These are phyloP conservation scores for Ips typographus DNA, from an alignment of 1,140 invertebrate genomes.

Conservation along the genomic window DNA sequence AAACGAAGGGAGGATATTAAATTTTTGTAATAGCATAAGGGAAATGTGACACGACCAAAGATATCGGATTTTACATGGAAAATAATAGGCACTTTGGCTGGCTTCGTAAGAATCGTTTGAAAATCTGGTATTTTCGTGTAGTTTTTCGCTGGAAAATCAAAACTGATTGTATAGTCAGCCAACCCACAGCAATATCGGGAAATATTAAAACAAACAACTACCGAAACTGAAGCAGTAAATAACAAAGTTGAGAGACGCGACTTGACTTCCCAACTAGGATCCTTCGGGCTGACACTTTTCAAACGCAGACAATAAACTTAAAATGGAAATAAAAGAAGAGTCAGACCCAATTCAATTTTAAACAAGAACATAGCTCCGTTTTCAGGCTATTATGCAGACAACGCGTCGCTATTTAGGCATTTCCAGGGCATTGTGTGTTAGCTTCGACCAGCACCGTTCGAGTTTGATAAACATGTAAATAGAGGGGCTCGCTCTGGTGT, in stretches of 20 bases:
- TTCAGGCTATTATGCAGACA: slow-evolving; percentile 22
- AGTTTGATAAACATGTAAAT: slow-evolving; percentile 32
- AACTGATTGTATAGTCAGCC: no score
- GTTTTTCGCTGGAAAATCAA: no score
- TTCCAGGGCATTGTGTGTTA: slow-evolving; percentile 14
- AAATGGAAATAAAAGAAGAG: neutral
- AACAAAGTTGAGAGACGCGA: no score
- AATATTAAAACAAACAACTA: no score
- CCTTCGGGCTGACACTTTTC: neutral
- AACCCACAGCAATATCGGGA: no score
- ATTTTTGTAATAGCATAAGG: neutral
- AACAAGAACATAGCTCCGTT: slow-evolving; percentile 16
- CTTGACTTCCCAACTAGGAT: neutral
- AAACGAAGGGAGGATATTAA: neutral
- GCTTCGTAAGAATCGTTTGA: no score
- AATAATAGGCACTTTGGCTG: no score
- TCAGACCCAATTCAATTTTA: slow-evolving; percentile 8
- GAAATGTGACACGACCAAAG: no score
- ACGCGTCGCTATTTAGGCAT: slow-evolving; percentile 21
- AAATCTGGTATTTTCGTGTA: no score
- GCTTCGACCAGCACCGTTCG: slow-evolving; percentile 13
- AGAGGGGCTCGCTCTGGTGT: slow-evolving; percentile 16
- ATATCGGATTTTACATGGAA: no score
- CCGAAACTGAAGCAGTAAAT: no score
- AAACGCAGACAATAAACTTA: neutral